Percentiles rank a stretch among this genome's conserved stretches.
Evolutionary conservation across 2,113 vertebrate species (phyloP).

Genomic region (Tylochromis polylepis): DNA sequence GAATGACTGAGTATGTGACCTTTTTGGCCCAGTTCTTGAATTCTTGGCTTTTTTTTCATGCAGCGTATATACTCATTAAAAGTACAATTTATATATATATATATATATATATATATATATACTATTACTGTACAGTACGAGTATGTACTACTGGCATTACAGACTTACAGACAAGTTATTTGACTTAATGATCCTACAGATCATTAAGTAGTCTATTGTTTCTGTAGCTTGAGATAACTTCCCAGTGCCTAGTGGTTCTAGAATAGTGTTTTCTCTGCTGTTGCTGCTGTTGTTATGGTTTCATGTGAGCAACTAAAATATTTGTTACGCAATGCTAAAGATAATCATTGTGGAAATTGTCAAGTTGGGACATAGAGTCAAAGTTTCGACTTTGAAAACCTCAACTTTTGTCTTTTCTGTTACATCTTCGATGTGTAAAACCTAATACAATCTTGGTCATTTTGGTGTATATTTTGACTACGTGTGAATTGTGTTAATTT

Average conservation of each 20-base stretch:
- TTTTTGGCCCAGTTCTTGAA: neutral
- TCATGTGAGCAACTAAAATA: neutral
- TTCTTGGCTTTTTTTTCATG: neutral
- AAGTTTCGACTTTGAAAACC: neutral
- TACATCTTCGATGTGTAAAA: neutral
- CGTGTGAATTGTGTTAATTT: neutral
- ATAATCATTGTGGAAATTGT: neutral
- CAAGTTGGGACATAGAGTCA: neutral
- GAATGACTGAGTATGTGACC: neutral
- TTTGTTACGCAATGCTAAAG: neutral
- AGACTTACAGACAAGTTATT: neutral
- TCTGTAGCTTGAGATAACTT: neutral
- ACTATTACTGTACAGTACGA: too few species aligned
- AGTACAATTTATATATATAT: neutral
- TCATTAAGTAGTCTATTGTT: neutral
- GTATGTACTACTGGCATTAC: neutral
- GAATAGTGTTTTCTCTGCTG: neutral
- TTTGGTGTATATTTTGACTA: neutral
- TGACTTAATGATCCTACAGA: neutral
- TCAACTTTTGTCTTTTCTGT: neutral
- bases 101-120: fast-evolving
- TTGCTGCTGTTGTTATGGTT: neutral
- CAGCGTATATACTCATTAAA: neutral
- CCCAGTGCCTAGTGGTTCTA: neutral
- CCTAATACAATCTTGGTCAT: neutral